A percentile compares a stretch with the other conserved stretches of the same genome.
These are phyloP conservation scores for Porites lutea DNA, from an alignment of 64 coral and sea anemone genomes.

Conservation along the genomic window DNA sequence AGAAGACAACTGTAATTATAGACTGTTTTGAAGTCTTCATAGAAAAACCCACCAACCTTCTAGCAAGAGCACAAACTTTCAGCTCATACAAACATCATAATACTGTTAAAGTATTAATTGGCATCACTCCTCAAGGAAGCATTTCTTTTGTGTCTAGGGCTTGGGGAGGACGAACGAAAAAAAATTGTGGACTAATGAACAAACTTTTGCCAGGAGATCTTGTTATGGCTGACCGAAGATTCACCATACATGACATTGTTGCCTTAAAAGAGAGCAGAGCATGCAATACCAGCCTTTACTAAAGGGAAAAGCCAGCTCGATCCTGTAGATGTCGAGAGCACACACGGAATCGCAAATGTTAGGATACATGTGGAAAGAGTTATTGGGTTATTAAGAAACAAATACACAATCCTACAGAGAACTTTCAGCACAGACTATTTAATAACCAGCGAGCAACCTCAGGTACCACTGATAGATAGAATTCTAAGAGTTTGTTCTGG, in stretches of 20 bases:
- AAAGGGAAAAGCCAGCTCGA: constrained; percentile 9
- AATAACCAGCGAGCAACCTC: constrained; percentile 22
- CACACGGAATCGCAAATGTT: constrained; percentile 29
- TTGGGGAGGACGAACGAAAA: constrained; percentile 42
- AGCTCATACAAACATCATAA: constrained; percentile 55
- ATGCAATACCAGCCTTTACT: constrained; percentile 17
- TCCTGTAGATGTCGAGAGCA: constrained; percentile 15
- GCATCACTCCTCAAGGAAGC: constrained; percentile 47
- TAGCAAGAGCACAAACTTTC: constrained; percentile 54
- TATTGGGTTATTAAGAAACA: constrained; percentile 44
- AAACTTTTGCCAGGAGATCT: constrained; percentile 20
- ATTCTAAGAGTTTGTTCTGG: constrained; percentile 54
- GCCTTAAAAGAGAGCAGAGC: constrained; percentile 10
- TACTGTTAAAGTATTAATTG: constrained; percentile 40
- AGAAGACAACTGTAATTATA: constrained; percentile 52
- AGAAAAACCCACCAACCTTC: constrained; percentile 39
- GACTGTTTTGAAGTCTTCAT: constrained; percentile 66
- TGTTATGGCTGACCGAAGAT: constrained; percentile 8
- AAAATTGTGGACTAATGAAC: constrained; percentile 17
- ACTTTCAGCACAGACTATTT: constrained; percentile 48
- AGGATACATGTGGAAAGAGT: constrained; percentile 47
- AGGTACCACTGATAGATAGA: constrained; percentile 31
- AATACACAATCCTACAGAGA: constrained; percentile 46
- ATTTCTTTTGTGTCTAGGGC: constrained; percentile 30
- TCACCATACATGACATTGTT: constrained; percentile 21